Evolutionary conservation across 2,113 vertebrate species (phyloP).

Genomic region (Mormyrus iriodes): DNA sequence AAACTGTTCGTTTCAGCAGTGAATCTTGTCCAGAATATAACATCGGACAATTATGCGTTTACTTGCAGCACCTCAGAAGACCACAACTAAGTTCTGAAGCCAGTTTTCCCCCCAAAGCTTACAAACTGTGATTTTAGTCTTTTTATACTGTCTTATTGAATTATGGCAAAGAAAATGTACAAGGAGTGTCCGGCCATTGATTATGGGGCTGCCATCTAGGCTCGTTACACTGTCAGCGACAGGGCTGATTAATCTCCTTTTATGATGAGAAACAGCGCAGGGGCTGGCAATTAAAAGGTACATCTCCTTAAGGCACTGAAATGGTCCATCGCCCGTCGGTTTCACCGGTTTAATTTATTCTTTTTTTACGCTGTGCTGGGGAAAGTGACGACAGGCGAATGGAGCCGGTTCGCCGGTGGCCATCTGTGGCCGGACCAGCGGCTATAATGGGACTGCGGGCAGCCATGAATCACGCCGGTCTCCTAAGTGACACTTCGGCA

Average conservation of each 20-base stretch:
- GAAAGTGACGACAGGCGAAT: neutral
- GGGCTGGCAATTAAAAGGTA: neutral
- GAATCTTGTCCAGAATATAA: neutral
- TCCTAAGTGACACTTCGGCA: neutral
- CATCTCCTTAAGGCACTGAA: neutral
- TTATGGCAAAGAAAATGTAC: neutral
- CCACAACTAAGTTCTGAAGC: too few species aligned
- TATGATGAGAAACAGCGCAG: neutral
- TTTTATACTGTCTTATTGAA: neutral
- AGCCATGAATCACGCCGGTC: conserved; percentile 15
- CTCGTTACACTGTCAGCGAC: neutral
- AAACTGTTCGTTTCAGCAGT: neutral
- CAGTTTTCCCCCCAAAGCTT: too few species aligned
- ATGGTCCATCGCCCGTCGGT: neutral
- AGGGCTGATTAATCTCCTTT: neutral
- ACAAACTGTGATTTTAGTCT: too few species aligned
- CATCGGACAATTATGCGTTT: neutral
- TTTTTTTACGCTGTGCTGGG: neutral
- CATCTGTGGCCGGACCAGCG: neutral
- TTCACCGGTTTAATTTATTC: neutral
- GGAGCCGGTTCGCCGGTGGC: neutral
- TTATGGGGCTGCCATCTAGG: neutral
- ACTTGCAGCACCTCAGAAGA: too few species aligned
- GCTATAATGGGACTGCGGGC: conserved; percentile 17
- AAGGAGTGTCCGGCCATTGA: neutral